These are phyloP conservation scores for Hylaea fasciaria DNA, from an alignment of 2,888 invertebrate species.

Conservation along the genomic window DNA sequence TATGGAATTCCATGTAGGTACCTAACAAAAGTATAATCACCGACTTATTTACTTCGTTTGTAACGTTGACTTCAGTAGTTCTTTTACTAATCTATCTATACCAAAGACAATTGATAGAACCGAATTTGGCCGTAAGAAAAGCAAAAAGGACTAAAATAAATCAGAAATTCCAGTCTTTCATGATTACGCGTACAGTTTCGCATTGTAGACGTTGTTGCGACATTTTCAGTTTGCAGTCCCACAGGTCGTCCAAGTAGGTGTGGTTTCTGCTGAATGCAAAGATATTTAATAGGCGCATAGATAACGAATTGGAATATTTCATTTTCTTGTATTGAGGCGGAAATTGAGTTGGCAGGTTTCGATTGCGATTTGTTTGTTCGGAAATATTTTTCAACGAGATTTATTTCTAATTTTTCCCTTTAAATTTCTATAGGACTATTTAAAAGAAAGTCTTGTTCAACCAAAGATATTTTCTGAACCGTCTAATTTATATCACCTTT, in stretches of 20 bases:
- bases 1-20: too few relatives aligned
- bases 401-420: neutral
- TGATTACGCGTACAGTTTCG: neutral
- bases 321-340: slow-evolving; percentile 21
- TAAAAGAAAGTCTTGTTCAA: too few relatives aligned
- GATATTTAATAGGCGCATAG: slow-evolving; percentile 35
- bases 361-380: slow-evolving; percentile 5
- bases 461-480: too few relatives aligned
- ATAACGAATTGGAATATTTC: slow-evolving; percentile 28
- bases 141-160: too few relatives aligned
- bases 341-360: slow-evolving; percentile 24
- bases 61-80: too few relatives aligned
- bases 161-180: neutral
- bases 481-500: too few relatives aligned
- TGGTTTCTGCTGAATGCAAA: slow-evolving; percentile 33
- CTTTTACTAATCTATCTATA: too few relatives aligned
- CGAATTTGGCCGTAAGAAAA: too few relatives aligned
- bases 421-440: neutral
- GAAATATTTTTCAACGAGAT: neutral
- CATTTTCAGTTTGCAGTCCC: slow-evolving; percentile 4
- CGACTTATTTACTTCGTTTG: too few relatives aligned
- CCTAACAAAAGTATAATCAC: too few relatives aligned
- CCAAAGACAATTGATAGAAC: too few relatives aligned
- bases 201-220: neutral
- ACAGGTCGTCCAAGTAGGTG: slow-evolving; percentile 1